Evolutionary conservation across 2,888 invertebrate species (phyloP).

Genomic region (Agrotis puta): DNA sequence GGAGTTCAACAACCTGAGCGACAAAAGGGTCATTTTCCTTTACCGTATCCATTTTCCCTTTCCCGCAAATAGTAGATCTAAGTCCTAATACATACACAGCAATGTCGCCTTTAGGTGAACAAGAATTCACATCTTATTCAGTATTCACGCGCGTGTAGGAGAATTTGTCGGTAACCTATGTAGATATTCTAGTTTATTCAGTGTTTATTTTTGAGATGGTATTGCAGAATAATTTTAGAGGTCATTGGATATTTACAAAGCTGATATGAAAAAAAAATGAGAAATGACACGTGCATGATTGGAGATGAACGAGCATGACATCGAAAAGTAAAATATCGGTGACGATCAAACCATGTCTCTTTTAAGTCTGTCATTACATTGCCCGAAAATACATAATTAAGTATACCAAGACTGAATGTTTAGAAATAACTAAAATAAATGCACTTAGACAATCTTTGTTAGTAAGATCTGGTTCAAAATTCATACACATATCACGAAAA

Average conservation of each 20-base stretch:
- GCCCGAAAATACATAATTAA: too few relatives aligned
- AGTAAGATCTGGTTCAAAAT: too few relatives aligned
- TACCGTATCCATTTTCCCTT: constrained; percentile 31
- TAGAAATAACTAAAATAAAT: too few relatives aligned
- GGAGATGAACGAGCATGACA: too few relatives aligned
- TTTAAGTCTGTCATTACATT: too few relatives aligned
- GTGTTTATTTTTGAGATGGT: constrained; percentile 21
- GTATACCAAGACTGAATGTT: too few relatives aligned
- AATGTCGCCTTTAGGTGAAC: constrained; percentile 40
- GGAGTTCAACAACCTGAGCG: constrained; percentile 18
- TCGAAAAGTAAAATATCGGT: too few relatives aligned
- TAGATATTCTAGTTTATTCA: constrained; percentile 40
- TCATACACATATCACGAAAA: too few relatives aligned
- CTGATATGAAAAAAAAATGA: too few relatives aligned
- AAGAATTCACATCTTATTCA: constrained; percentile 41
- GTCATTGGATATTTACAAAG: not conserved
- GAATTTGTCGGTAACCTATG: constrained; percentile 45
- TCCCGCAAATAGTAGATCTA: not conserved
- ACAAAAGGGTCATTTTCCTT: not conserved
- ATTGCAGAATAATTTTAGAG: constrained; percentile 11
- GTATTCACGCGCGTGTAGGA: constrained; percentile 41
- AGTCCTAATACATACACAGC: constrained; percentile 18
- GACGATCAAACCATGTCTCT: too few relatives aligned
- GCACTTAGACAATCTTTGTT: too few relatives aligned
- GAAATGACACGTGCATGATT: too few relatives aligned